Evolutionary conservation across 2,888 invertebrate species (phyloP).

Genomic region (Drosophila mimetica): DNA sequence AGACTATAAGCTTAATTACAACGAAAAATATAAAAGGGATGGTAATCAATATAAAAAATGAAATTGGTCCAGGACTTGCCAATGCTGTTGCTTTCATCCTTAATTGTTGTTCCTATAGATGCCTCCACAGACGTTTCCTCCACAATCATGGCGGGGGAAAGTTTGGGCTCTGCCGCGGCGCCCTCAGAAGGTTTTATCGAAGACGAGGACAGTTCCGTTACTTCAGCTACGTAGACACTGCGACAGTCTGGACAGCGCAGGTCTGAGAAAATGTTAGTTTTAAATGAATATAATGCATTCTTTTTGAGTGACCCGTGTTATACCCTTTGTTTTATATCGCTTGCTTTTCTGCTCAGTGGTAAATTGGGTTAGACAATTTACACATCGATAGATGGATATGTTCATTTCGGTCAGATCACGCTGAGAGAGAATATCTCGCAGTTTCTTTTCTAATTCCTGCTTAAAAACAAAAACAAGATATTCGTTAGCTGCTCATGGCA

Average conservation of each 20-base stretch:
- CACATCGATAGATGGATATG: constrained; percentile 86
- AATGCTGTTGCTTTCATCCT: constrained; percentile 78
- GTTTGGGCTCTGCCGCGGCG: constrained; percentile 40
- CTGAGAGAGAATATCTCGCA: constrained; percentile 85
- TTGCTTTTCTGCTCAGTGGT: constrained; percentile 84
- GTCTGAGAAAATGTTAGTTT: constrained; percentile 54
- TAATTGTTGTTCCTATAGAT: constrained; percentile 20
- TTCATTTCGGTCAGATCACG: constrained; percentile 85
- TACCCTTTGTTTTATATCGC: constrained; percentile 68
- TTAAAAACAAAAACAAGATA: too few species aligned
- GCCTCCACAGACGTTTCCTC: constrained; percentile 61
- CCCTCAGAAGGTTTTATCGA: constrained; percentile 55
- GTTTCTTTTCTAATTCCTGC: constrained; percentile 85
- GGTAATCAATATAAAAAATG: constrained; percentile 30
- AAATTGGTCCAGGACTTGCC: constrained; percentile 69
- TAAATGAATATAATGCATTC: background rate
- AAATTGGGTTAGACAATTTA: constrained; percentile 88
- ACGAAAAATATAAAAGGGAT: constrained; percentile 2
- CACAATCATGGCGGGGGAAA: constrained; percentile 76
- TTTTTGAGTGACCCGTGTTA: background rate
- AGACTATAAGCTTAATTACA: constrained; percentile 23
- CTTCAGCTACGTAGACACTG: constrained; percentile 86
- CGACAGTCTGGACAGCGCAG: constrained; percentile 86
- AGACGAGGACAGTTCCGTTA: constrained; percentile 73
- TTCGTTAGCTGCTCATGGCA: background rate